Evolutionary conservation across 2,113 vertebrate species (phyloP).

Genomic region (Galbula dea): DNA sequence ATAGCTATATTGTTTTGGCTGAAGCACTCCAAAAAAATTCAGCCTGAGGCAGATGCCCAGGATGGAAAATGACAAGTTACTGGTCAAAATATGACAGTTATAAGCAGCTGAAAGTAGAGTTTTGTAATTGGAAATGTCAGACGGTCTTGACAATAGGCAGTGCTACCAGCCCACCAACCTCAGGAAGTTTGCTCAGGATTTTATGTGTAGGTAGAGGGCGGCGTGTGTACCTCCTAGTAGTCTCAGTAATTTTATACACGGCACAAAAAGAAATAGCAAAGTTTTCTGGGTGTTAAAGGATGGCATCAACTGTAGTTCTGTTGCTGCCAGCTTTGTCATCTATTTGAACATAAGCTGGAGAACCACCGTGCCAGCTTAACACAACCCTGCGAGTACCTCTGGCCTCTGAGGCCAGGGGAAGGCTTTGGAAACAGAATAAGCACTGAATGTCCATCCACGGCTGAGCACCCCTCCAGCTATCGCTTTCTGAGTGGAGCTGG

Average conservation of each 20-base stretch:
- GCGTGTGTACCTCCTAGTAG: background rate
- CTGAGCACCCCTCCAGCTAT: background rate
- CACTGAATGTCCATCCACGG: fast-evolving
- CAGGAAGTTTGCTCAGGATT: background rate
- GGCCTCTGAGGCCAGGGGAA: background rate
- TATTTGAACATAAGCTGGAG: background rate
- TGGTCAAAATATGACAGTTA: constrained; percentile 67
- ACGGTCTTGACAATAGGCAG: constrained; percentile 27
- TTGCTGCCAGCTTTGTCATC: background rate
- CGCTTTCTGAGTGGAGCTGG: background rate
- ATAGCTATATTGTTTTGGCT: constrained; percentile 63
- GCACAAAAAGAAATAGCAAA: background rate
- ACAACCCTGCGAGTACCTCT: background rate
- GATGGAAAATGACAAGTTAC: constrained; percentile 62
- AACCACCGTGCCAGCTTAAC: background rate
- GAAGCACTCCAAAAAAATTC: constrained; percentile 51
- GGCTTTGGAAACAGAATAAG: background rate
- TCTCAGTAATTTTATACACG: background rate
- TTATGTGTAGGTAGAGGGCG: constrained; percentile 5
- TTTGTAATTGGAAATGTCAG: constrained; percentile 53
- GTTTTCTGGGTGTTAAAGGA: background rate
- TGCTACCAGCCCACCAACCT: constrained; percentile 35
- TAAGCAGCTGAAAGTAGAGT: constrained; percentile 61
- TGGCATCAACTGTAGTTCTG: background rate
- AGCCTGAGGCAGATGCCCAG: constrained; percentile 54